These are phyloP conservation scores for Spilarctia lutea DNA, from an alignment of 2,888 invertebrate species.

Conservation along the genomic window DNA sequence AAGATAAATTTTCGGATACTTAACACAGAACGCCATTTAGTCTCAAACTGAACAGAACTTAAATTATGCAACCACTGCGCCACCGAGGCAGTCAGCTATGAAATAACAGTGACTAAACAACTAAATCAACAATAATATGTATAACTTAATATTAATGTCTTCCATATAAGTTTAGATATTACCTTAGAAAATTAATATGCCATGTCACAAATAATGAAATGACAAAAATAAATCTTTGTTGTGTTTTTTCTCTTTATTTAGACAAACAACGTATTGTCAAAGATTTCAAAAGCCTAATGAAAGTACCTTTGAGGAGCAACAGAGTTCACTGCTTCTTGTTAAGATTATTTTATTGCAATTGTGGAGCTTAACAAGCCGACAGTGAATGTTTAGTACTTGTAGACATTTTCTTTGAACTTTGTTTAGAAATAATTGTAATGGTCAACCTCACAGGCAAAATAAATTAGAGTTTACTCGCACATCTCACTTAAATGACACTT, in stretches of 20 bases:
- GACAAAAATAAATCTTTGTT: neutral
- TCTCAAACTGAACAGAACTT: too few relatives aligned
- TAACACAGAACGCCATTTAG: too few relatives aligned
- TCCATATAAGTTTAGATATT: too few relatives aligned
- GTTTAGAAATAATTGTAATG: neutral
- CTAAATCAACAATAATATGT: too few relatives aligned
- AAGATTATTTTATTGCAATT: slow-evolving; percentile 4
- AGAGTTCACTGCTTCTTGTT: neutral
- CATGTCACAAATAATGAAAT: neutral
- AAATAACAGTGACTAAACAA: too few relatives aligned
- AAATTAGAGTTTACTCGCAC: neutral
- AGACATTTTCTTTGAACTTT: neutral
- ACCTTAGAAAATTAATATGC: too few relatives aligned
- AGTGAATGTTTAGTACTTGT: neutral
- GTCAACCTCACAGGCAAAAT: neutral
- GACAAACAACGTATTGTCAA: neutral
- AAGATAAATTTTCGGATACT: too few relatives aligned
- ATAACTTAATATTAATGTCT: too few relatives aligned
- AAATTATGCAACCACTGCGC: too few relatives aligned
- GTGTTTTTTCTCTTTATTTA: neutral
- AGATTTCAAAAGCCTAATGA: neutral
- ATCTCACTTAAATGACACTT: neutral
- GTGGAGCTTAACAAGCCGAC: neutral
- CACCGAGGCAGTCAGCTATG: too few relatives aligned
- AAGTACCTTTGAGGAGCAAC: neutral